Conservation (phyloP, 2,888 invertebrate genomes). For the Ichneumoninae sp. region DNA sequence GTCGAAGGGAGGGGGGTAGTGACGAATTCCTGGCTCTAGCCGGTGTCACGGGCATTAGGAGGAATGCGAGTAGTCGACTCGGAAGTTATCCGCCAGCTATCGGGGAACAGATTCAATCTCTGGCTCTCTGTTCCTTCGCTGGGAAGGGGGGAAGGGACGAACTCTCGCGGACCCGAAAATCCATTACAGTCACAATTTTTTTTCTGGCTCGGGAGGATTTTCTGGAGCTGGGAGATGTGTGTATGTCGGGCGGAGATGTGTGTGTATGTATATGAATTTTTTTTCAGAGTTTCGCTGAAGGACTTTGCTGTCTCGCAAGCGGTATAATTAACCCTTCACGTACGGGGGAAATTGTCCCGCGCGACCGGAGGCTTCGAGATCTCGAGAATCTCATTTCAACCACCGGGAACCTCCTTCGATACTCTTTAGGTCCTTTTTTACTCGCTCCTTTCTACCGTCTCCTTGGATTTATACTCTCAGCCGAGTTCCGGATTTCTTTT, state of each 20-base stretch:
- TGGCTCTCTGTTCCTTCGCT: slow-evolving; percentile 12
- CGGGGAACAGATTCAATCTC: slow-evolving; percentile 34
- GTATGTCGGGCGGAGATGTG: background rate
- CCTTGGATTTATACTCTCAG: too few species aligned
- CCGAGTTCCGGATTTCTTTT: too few species aligned
- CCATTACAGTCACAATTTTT: slow-evolving; percentile 46
- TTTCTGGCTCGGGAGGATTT: slow-evolving; percentile 19
- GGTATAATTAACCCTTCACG: slow-evolving; percentile 51
- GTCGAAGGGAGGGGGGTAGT: background rate
- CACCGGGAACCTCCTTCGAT: too few species aligned
- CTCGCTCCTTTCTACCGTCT: too few species aligned
- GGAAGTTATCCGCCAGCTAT: slow-evolving; percentile 55
- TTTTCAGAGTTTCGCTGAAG: slow-evolving; percentile 3
- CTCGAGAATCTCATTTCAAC: too few species aligned
- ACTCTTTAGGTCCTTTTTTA: too few species aligned
- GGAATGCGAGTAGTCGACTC: slow-evolving; percentile 40
- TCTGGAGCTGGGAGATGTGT: slow-evolving; percentile 30
- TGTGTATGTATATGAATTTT: slow-evolving; percentile 21
- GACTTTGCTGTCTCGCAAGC: slow-evolving; percentile 33
- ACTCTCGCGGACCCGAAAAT: slow-evolving; percentile 39
- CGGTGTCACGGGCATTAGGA: slow-evolving; percentile 53
- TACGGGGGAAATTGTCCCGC: background rate
- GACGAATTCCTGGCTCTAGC: slow-evolving; percentile 43
- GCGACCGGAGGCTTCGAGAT: too few species aligned
- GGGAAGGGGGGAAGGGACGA: slow-evolving; percentile 32